Percentiles rank a stretch among this genome's conserved stretches.
phyloP scores from a whole-genome alignment of 2,888 invertebrate species.

The Psylliodes chrysocephalus region DNA sequence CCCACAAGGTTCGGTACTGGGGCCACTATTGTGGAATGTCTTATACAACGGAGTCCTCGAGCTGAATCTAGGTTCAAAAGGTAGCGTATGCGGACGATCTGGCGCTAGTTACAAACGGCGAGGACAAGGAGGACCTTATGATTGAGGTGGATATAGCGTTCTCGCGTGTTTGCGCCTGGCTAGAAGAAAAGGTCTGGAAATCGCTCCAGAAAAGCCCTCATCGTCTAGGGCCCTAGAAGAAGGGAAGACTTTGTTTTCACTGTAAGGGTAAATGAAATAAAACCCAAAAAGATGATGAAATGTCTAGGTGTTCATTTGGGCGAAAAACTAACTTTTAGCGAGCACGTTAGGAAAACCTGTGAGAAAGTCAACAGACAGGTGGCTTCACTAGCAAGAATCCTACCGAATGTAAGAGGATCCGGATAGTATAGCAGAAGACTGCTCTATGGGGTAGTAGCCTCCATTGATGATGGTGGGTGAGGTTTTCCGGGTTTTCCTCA shows the following conservation, averaged over 20 bases:
- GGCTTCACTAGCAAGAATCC: background rate
- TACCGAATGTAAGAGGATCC: background rate
- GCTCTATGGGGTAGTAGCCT: background rate
- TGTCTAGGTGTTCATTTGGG: background rate
- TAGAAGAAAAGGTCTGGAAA: background rate
- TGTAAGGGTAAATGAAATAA: background rate
- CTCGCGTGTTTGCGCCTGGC: background rate
- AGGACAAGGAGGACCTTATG: background rate
- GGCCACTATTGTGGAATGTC: too few species aligned
- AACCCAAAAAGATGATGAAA: background rate
- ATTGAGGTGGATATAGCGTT: background rate
- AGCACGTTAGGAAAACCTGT: background rate
- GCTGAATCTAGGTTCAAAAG: too few species aligned
- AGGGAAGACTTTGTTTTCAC: background rate
- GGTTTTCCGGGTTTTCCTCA: too few species aligned
- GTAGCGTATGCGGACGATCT: too few species aligned
- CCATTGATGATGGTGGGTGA: too few species aligned
- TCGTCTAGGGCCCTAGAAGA: background rate
- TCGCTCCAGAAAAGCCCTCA: background rate
- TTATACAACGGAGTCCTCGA: too few species aligned
- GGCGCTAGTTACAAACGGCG: background rate
- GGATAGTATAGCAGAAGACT: background rate
- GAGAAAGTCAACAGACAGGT: background rate
- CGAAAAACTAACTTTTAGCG: background rate
- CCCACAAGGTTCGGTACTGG: too few species aligned